Evolutionary conservation across 2,888 invertebrate genomes (phyloP), one percentile per base, ranked within the genome.

Genomic region (Agrochola circellaris): DNA sequence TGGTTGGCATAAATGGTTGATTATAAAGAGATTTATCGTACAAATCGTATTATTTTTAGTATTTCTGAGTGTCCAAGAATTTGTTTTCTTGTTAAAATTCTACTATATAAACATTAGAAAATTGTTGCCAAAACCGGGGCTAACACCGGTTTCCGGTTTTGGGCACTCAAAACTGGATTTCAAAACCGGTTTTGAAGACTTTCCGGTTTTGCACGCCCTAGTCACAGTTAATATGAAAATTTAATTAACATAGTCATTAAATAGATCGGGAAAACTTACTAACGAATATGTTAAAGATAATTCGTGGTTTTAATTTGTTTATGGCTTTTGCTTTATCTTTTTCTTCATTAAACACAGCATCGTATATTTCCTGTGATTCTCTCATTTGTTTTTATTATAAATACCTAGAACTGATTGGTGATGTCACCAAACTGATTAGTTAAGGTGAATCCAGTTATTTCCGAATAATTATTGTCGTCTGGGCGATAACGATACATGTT

Each of bases 381-480:
- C 11, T 70, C 48, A 84, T 75, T 60, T 23, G 54, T 73, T 77
- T 70, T 68, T 61, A 81, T 71, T 51, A 8, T 23, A 68, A 58
- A 58, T 72, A 69, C 61, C 9, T 26, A n/a, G 64, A 65, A 56
- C 26, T 58, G 70, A 76, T 81, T 75, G 26, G 13, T 69, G 51
- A 73, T 42, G 54, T 73, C 70, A 76, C 48, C 17, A 69, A 58
- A 26, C 2, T 60, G 51, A 70, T 74, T 69, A 45, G 15, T 69
- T 71, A 42, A 7, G 34, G 56, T 34, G n/a, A 69, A 80, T 42
- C 85, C 81, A 67, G 81, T 81, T 73, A 26, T 68, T 69, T 62
- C 72, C 73, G 58, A 85, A 56, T 77, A 82, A 56, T 64, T 17
- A 60, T 67, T 65, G 15, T 67, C 15, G 38, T 70, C 38, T 17